Percentiles rank a stretch among this genome's conserved stretches.
Evolutionary conservation across 2,888 invertebrate species (phyloP).

Genomic region (Ptychoptera contaminata): DNA sequence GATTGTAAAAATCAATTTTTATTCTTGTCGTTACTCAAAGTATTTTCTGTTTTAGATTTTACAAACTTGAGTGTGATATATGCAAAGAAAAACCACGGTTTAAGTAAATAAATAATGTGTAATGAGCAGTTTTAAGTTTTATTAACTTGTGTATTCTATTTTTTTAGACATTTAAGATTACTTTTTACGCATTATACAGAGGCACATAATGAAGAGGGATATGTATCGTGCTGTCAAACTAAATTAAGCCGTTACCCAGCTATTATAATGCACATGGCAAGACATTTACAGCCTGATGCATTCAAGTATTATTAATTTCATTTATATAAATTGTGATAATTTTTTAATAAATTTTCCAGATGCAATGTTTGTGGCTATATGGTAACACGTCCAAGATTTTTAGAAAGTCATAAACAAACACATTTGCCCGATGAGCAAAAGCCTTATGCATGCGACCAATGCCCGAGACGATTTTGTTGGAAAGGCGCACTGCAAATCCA

Average conservation of each 20-base stretch:
- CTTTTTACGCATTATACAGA: slow-evolving; percentile 6
- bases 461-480: slow-evolving; percentile 9
- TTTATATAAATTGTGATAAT: background rate
- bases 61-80: slow-evolving; percentile 7
- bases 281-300: slow-evolving; percentile 10
- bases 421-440: slow-evolving; percentile 8
- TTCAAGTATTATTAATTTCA: slow-evolving; percentile 3
- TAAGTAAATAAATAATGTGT: background rate
- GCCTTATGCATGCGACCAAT: slow-evolving; percentile 9
- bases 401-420: slow-evolving; percentile 9
- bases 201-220: slow-evolving; percentile 5
- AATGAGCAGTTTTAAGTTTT: background rate
- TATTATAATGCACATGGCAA: slow-evolving; percentile 9
- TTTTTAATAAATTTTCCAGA: too few species aligned
- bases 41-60: slow-evolving; percentile 3
- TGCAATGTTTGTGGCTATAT: slow-evolving; percentile 9
- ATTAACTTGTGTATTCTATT: too few species aligned
- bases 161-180: slow-evolving; percentile 2
- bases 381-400: slow-evolving; percentile 10
- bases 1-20: background rate
- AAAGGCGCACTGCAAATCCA: slow-evolving; percentile 10
- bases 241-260: slow-evolving; percentile 8
- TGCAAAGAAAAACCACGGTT: slow-evolving; percentile 6
- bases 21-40: background rate
- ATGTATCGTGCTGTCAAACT: slow-evolving; percentile 7